Conservation (phyloP, 2,113 vertebrate species). For the Catagonus wagneri region DNA sequence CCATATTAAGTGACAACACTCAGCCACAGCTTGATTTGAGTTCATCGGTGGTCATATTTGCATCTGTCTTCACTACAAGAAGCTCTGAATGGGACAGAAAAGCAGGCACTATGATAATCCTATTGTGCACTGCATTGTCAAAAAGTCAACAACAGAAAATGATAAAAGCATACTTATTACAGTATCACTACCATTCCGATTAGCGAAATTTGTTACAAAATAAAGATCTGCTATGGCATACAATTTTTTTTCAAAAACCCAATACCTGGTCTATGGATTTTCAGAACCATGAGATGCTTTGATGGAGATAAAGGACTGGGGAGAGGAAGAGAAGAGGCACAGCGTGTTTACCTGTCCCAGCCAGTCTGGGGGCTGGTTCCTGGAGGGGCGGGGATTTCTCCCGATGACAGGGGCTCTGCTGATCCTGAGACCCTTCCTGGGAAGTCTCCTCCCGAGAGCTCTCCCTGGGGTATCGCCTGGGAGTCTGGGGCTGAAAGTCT, state of each 20-base stretch:
- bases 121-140: neutral
- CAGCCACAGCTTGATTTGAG: neutral
- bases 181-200: neutral
- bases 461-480: slow-evolving; percentile 47
- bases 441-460: slow-evolving; percentile 54
- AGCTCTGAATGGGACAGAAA: neutral
- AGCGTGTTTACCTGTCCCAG: slow-evolving; percentile 74
- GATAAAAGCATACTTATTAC: neutral
- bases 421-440: slow-evolving; percentile 38
- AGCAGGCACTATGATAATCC: neutral
- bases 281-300: neutral
- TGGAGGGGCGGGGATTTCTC: slow-evolving; percentile 61
- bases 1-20: slow-evolving; percentile 8
- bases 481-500: slow-evolving; percentile 65
- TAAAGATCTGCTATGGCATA: neutral
- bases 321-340: neutral
- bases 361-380: slow-evolving; percentile 55
- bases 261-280: neutral
- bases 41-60: neutral
- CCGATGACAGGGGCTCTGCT: slow-evolving; percentile 39
- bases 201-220: neutral
- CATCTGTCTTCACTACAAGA: neutral
- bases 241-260: neutral
- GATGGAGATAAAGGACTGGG: neutral
- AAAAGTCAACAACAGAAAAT: slow-evolving; percentile 28